phyloP scores from a whole-genome alignment of 2,888 invertebrate species.

The Eupsilia transversa region DNA sequence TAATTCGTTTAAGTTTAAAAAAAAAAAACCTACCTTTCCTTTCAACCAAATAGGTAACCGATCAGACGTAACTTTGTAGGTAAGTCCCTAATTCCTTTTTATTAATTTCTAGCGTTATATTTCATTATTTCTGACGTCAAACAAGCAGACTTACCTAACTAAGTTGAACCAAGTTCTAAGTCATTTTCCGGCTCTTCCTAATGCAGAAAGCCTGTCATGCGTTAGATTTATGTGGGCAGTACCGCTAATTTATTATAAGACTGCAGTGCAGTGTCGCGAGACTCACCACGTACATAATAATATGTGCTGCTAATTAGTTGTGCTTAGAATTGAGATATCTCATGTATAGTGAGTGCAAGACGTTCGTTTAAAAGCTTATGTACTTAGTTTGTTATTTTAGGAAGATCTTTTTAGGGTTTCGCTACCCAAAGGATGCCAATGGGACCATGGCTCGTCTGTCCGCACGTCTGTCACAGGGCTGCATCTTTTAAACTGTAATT shows the following conservation, averaged over 20 bases:
- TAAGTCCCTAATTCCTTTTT: neutral
- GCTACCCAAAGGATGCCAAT: neutral
- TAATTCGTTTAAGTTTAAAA: too few relatives aligned
- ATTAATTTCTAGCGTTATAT: neutral
- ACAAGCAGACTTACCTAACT: neutral
- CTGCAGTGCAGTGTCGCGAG: slow-evolving; percentile 63
- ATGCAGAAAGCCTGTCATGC: slow-evolving; percentile 62
- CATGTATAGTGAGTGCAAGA: neutral
- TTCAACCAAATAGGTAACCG: too few relatives aligned
- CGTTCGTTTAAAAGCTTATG: neutral
- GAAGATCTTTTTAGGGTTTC: neutral
- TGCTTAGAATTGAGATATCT: slow-evolving; percentile 32
- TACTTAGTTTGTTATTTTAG: neutral
- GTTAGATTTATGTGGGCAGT: slow-evolving; percentile 57
- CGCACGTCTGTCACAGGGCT: neutral
- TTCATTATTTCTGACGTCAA: neutral
- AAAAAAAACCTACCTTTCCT: too few relatives aligned
- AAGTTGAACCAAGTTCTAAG: slow-evolving; percentile 27
- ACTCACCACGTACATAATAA: slow-evolving; percentile 29
- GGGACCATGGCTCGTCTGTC: neutral
- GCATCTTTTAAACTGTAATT: too few relatives aligned
- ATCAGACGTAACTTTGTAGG: too few relatives aligned
- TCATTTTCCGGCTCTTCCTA: slow-evolving; percentile 36
- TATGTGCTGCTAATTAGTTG: slow-evolving; percentile 49
- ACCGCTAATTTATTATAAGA: slow-evolving; percentile 64